Percentiles rank a stretch among this genome's conserved stretches.
phyloP scores from a whole-genome alignment of 2,797 vertebrate species.

The Nothura maculosa region DNA sequence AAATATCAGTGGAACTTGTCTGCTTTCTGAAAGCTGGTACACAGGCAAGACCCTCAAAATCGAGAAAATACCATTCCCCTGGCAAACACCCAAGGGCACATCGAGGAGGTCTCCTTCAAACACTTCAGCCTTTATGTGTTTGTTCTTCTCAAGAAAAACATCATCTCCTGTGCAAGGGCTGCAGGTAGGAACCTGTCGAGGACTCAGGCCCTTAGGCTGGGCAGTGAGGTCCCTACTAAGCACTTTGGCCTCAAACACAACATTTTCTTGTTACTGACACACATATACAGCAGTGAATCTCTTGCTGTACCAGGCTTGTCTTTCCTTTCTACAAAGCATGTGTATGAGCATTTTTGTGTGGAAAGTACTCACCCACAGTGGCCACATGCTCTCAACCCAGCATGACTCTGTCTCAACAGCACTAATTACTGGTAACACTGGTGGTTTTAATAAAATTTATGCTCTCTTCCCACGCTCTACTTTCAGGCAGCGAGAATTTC shows the following conservation, averaged over 20 bases:
- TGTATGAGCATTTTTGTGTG: background rate
- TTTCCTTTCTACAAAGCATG: background rate
- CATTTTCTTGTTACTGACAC: background rate
- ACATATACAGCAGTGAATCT: background rate
- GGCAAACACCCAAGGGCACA: background rate
- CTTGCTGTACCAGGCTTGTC: background rate
- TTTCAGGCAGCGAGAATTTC: background rate
- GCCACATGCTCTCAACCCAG: background rate
- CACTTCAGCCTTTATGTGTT: accelerated
- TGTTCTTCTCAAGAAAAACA: background rate
- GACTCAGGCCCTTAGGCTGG: background rate
- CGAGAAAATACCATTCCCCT: background rate
- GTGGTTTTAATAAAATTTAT: background rate
- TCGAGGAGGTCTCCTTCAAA: background rate
- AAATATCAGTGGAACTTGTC: background rate
- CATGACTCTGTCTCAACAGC: background rate
- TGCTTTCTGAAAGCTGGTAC: background rate
- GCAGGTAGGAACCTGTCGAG: background rate
- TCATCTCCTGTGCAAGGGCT: background rate
- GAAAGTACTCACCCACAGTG: accelerated
- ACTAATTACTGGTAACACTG: background rate
- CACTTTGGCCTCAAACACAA: background rate
- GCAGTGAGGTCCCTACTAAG: background rate
- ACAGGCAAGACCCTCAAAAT: background rate
- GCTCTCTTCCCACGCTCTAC: background rate